Conservation (phyloP, 2,113 vertebrate species). For the Sigmodon hispidus region DNA sequence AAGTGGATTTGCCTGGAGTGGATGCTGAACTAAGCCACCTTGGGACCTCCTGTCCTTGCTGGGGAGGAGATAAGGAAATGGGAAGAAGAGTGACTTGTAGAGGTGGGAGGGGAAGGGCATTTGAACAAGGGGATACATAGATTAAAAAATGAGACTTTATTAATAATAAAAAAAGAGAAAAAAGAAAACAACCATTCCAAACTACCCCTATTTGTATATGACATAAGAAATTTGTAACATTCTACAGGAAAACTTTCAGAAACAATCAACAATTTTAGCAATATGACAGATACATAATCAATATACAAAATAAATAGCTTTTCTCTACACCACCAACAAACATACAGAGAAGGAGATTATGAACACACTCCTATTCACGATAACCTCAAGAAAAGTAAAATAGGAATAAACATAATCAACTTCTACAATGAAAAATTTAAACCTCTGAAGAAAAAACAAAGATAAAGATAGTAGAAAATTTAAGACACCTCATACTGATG, state of each 20-base stretch:
- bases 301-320: not conserved
- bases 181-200: not conserved
- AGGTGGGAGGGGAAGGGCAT: no score
- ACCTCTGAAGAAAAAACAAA: not conserved
- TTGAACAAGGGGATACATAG: no score
- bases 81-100: no score
- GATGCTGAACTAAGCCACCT: no score
- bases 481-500: not conserved
- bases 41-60: no score
- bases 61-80: no score
- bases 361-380: not conserved
- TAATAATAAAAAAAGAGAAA: no score
- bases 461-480: not conserved
- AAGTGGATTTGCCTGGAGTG: no score
- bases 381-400: not conserved
- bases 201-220: not conserved
- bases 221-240: not conserved
- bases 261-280: not conserved
- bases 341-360: not conserved
- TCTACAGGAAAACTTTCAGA: not conserved
- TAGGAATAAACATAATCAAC: not conserved
- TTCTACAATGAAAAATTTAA: not conserved
- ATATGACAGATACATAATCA: not conserved
- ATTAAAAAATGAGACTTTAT: no score
- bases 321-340: not conserved